Base-by-base conservation (phyloP, 2,797 vertebrate species). In the Sebastes wilsoni region DNA sequence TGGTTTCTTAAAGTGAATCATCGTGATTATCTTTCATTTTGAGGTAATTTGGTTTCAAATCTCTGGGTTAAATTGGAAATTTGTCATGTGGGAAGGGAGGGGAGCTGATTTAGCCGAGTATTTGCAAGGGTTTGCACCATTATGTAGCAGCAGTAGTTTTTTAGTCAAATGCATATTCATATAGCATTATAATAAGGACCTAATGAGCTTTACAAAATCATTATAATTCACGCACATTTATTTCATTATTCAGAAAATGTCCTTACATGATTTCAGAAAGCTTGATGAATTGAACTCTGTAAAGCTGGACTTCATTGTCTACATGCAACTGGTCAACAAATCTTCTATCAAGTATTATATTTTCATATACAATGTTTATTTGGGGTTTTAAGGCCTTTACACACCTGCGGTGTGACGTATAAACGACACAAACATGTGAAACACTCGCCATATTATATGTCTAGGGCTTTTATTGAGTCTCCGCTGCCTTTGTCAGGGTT, bases 11-110 rank as follows among this genome's bases (percentile, higher is more conserved):
- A 83, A 82, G 65, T 73, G 66, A 89, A 81, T 88, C 76, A 76
- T 81, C 18, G 25, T 81, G 71, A 85, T 91, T 84, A 87, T 86
- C 71, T 90, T 85, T 86, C 67, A 82, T 87, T 88, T 89, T 70
- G 75, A 75, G 46, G 54, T 79, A 78, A 79, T 88, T 89, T 84
- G 69, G 69, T 88, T 89, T 88, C 64, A 84, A 84, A 92, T 80
- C 72, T 75, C 73, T 64, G 66, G 42, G 66, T 88, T 87, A 72
- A 85, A 82, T 73, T 82, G 62, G 59, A 30, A 30, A 79, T 88
- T 91, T 88, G 71, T 81, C 79, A 36, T 87, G 81, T 74, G 22
- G 62, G 49, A 78, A 46, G 10, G 16, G 28, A 1, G 34, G 64
- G 27, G 67, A 27, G 34, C 12, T 68, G 81, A 80, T 90, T 80